These are phyloP conservation scores for Holothuria scabra DNA, from an alignment of 53 echinoderm and acorn worm species.

Conservation along the genomic window DNA sequence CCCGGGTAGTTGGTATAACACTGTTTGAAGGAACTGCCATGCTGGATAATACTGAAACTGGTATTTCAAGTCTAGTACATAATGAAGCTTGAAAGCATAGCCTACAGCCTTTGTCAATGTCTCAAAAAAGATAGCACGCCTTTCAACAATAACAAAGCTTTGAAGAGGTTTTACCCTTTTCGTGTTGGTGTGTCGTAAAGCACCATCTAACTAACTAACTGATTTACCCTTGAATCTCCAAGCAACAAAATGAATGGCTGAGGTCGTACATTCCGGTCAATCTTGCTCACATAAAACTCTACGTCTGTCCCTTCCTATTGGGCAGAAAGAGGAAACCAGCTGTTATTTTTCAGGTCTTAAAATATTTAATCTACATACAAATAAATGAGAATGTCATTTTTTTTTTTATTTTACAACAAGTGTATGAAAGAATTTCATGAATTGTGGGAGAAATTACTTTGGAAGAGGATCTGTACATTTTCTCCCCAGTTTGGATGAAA, in stretches of 20 bases:
- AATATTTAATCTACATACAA: not conserved
- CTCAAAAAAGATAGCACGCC: constrained; percentile 35
- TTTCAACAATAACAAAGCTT: constrained; percentile 24
- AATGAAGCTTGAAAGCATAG: constrained; percentile 44
- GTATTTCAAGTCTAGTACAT: constrained; percentile 57
- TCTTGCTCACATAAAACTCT: not conserved
- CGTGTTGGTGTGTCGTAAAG: too few species aligned
- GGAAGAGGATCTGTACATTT: too few species aligned
- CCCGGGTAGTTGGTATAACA: constrained; percentile 10
- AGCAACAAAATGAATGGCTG: constrained; percentile 15
- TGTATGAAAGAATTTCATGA: too few species aligned
- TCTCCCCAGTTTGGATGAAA: too few species aligned
- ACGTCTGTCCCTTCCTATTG: constrained; percentile 6
- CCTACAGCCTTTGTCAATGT: constrained; percentile 47
- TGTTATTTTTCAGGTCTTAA: not conserved
- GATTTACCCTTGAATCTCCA: constrained; percentile 1
- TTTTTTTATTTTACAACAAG: too few species aligned
- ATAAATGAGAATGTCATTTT: too few species aligned
- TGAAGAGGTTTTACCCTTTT: not conserved
- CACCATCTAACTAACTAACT: too few species aligned
- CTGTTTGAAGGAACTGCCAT: constrained; percentile 53
- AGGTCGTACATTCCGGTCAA: not conserved
- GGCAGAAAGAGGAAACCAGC: not conserved
- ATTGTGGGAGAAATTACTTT: too few species aligned
- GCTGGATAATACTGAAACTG: constrained; percentile 56